Base-by-base conservation (phyloP, 2,797 vertebrate genomes). In the Crax fasciolata region DNA sequence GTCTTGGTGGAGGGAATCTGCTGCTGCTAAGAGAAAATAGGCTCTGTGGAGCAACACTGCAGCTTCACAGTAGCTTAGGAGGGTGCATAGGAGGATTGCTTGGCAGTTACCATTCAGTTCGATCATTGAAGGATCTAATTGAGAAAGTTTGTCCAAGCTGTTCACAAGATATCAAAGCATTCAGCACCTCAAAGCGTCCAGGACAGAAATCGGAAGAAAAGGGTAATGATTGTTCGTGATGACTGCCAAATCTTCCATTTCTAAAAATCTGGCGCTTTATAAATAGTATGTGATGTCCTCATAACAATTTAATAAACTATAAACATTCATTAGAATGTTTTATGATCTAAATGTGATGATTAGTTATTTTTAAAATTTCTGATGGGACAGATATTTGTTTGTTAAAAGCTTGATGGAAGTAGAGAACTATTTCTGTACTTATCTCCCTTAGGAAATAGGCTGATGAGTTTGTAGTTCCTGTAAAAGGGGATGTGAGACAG, bases 291-390 rank as follows among this genome's bases (percentile, higher is more conserved):
- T 13, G n/a, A 20, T 46, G 21, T 90, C 12, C 28, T 93, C 0
- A 0, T 86, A 87, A 39, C 19, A 58, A 17, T 92, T 84, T 71
- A 78, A 68, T 81, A 66, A 90, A 23, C 21, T 43, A 30, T 67
- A 94, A 90, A 67, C 48, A 49, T 57, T 63, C n/a, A 67, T 91
- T 70, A 66, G 3, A 52, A 15, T 59, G 35, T 67, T 90, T 91
- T 87, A 39, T 78, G 39, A 85, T 89, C 28, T 67, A 78, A 91
- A 88, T 71, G 24, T 59, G 59, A 73, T 83, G 41, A 83, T 67
- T 71, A 70, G 41, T 15, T 81, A 6, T 18, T 35, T 66, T 66
- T 75, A 43, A 2, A 12, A 23, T 39, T 85, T 58, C 11, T 14
- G 73, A 76, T 30, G 3, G 32, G 44, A 30, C 17, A 84, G 19